Evolutionary conservation across 2,888 invertebrate genomes (phyloP).

Genomic region (Agrotis exclamationis): DNA sequence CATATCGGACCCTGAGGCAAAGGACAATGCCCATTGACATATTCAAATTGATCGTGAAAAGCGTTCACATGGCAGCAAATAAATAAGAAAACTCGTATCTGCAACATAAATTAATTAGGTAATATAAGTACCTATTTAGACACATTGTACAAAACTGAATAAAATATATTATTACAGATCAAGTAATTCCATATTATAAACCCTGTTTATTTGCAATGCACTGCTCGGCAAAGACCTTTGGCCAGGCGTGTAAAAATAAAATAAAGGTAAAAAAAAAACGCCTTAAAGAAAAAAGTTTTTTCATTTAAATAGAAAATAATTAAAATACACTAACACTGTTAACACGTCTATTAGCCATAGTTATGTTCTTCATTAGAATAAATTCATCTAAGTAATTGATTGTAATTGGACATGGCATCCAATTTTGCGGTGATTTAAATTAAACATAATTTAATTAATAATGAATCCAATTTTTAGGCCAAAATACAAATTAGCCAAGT

Average conservation of each 20-base stretch:
- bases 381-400: constrained; percentile 39
- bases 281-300: not conserved
- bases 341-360: constrained; percentile 13
- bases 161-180: not conserved
- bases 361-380: constrained; percentile 5
- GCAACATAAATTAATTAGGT: no score
- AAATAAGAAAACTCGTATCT: not conserved
- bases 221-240: not conserved
- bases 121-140: not conserved
- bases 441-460: not conserved
- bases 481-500: not conserved
- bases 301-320: not conserved
- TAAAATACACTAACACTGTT: constrained; percentile 14
- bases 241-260: no score
- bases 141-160: not conserved
- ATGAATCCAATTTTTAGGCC: not conserved
- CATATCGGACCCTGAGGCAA: constrained; percentile 23
- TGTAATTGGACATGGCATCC: constrained; percentile 22
- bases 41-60: not conserved
- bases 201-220: not conserved
- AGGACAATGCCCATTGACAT: not conserved
- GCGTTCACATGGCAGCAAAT: not conserved
- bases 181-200: not conserved
- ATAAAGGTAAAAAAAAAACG: no score
- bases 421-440: constrained; percentile 15